Evolutionary conservation across 2,888 invertebrate species (phyloP).

Genomic region (Kuschelorhynchus macadamiae): DNA sequence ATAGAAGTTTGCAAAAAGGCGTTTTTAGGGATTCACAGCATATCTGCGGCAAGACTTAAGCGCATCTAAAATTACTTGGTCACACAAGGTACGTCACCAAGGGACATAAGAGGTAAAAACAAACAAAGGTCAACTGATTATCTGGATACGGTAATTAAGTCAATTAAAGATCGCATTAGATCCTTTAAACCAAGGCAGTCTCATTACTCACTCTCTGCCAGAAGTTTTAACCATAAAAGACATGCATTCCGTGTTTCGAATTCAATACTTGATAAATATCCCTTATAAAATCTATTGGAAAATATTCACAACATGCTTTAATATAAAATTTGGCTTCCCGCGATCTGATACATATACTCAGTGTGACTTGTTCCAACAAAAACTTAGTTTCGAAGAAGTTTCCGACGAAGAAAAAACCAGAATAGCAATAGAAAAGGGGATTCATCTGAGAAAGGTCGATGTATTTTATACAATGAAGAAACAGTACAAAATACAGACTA

Average conservation of each 20-base stretch:
- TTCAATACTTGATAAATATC: conserved; percentile 25
- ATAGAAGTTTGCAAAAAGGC: conserved; percentile 30
- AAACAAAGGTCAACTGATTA: conserved; percentile 35
- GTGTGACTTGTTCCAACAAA: conserved; percentile 29
- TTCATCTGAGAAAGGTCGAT: conserved; percentile 5
- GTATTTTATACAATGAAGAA: conserved; percentile 19
- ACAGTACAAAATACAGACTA: conserved; percentile 40
- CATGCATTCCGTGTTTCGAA: conserved; percentile 25
- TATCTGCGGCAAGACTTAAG: conserved; percentile 22
- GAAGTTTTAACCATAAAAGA: conserved; percentile 17
- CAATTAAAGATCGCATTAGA: conserved; percentile 37
- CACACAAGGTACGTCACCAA: conserved; percentile 18
- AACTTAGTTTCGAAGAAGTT: conserved; percentile 25
- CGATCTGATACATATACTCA: conserved; percentile 34
- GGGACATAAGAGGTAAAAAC: conserved; percentile 31
- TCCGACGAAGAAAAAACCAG: conserved; percentile 14
- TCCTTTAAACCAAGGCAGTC: conserved; percentile 29
- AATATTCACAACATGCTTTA: conserved; percentile 3
- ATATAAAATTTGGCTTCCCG: conserved; percentile 29
- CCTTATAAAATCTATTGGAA: conserved; percentile 31
- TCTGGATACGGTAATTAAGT: conserved; percentile 21
- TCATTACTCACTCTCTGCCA: conserved; percentile 29
- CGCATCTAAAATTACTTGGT: conserved; percentile 35
- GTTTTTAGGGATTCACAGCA: conserved; percentile 31
- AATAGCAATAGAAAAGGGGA: conserved; percentile 34